A percentile compares a stretch with the other conserved stretches of the same genome.
These are phyloP conservation scores for Cyprinodon tularosa DNA, from an alignment of 2,113 vertebrate species.

Conservation along the genomic window DNA sequence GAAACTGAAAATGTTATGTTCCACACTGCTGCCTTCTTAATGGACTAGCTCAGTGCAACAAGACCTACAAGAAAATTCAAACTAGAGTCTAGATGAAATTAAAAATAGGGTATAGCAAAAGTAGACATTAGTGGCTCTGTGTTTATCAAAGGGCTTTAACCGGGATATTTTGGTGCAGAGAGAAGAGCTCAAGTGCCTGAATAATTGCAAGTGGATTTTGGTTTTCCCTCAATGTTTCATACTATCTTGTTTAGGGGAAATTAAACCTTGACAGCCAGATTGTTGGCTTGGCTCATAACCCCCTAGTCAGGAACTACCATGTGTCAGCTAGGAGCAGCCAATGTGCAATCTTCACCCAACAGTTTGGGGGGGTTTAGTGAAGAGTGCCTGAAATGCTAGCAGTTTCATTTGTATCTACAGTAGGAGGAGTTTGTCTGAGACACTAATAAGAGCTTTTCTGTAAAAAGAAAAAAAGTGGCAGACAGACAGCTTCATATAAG, in stretches of 20 bases:
- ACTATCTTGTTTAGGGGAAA: constrained; percentile 47
- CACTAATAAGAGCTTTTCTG: constrained; percentile 16
- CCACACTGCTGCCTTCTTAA: constrained; percentile 76
- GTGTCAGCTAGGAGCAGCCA: constrained; percentile 56
- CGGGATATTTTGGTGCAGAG: constrained; percentile 28
- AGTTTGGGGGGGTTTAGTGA: constrained; percentile 45
- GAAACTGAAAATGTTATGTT: constrained; percentile 86
- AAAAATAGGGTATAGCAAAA: constrained; percentile 18
- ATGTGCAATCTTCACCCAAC: constrained; percentile 52
- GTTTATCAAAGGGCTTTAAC: constrained; percentile 30
- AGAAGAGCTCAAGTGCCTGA: constrained; percentile 47
- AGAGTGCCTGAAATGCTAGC: constrained; percentile 16
- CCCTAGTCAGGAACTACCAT: constrained; percentile 45
- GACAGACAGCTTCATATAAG: constrained; percentile 13
- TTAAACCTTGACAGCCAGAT: constrained; percentile 51
- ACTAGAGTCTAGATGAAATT: constrained; percentile 46
- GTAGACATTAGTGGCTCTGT: constrained; percentile 27
- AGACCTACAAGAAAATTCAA: constrained; percentile 73
- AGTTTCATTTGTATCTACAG: constrained; percentile 23
- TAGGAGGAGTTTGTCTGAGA: constrained; percentile 19
- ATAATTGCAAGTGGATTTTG: constrained; percentile 65
- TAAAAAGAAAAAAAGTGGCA: constrained; percentile 7
- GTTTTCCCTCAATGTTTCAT: constrained; percentile 42
- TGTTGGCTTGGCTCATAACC: constrained; percentile 44
- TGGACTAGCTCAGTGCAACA: constrained; percentile 71